Conservation (phyloP, 2,113 vertebrate genomes). For the Vidua chalybeata region DNA sequence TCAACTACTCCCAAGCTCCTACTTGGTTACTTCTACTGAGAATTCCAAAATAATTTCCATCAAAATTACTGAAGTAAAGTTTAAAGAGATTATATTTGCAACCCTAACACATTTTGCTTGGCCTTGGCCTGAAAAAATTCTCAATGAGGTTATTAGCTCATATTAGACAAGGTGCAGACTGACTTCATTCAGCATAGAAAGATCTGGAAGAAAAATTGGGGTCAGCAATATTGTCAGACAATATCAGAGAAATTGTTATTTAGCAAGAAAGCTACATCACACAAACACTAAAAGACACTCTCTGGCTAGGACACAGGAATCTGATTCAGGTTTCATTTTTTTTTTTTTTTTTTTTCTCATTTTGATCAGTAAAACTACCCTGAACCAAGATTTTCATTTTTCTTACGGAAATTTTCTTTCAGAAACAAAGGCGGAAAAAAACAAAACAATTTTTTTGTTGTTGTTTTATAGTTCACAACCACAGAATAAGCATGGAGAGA, state of each 20-base stretch:
- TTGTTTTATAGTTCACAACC: neutral
- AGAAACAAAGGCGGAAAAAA: neutral
- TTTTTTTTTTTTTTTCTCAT: neutral
- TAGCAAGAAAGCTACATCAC: neutral
- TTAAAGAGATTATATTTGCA: neutral
- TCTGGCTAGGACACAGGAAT: neutral
- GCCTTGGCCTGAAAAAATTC: neutral
- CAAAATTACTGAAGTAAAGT: neutral
- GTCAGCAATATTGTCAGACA: neutral
- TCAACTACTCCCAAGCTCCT: neutral
- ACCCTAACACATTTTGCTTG: neutral
- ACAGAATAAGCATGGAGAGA: neutral
- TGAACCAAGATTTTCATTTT: neutral
- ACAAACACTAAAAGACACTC: neutral
- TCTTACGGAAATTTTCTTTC: neutral
- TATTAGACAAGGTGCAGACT: neutral
- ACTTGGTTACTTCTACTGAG: neutral
- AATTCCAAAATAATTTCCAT: neutral
- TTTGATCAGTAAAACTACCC: neutral
- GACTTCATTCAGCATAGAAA: neutral
- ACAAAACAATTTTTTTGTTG: neutral
- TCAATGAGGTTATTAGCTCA: neutral
- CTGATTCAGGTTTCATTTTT: neutral
- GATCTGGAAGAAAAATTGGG: neutral
- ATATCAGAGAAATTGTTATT: neutral